Percentiles rank a stretch among this genome's conserved stretches.
These are phyloP conservation scores for Aleadryas rufinucha DNA, from an alignment of 2,113 vertebrate species.

Conservation along the genomic window DNA sequence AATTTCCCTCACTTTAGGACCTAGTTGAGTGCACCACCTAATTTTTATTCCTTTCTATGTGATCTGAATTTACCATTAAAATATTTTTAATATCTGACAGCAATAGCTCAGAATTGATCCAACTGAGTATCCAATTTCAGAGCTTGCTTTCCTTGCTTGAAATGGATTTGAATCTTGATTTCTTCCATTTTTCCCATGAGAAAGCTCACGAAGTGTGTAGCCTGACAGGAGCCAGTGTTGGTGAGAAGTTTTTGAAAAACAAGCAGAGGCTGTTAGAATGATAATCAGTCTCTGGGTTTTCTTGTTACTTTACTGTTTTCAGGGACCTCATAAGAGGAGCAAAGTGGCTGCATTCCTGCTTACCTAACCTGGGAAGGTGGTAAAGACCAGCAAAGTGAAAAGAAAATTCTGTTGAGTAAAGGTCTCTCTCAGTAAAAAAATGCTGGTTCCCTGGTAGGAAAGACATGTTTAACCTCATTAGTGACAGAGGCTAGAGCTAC, in stretches of 20 bases:
- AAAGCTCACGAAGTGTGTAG: neutral
- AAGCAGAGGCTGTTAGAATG: neutral
- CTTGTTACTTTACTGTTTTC: neutral
- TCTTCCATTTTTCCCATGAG: neutral
- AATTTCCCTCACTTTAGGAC: neutral
- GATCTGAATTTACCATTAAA: neutral
- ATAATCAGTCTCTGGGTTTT: neutral
- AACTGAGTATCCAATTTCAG: neutral
- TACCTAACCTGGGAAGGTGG: neutral
- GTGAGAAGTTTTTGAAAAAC: neutral
- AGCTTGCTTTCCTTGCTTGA: neutral
- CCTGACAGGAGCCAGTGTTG: neutral
- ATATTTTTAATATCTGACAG: neutral
- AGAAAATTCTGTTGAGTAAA: neutral
- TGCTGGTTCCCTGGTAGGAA: neutral
- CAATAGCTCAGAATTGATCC: neutral
- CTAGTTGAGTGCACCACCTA: neutral
- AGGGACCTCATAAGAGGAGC: neutral
- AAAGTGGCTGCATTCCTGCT: neutral
- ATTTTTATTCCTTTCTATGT: neutral
- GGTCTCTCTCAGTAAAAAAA: neutral
- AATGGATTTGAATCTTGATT: slow-evolving; percentile 1
- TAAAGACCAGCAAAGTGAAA: neutral
- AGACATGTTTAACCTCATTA: neutral
- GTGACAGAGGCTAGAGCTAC: neutral